Base-by-base conservation (phyloP, 2,888 invertebrate genomes). In the Melikaiella ostensackeni region DNA sequence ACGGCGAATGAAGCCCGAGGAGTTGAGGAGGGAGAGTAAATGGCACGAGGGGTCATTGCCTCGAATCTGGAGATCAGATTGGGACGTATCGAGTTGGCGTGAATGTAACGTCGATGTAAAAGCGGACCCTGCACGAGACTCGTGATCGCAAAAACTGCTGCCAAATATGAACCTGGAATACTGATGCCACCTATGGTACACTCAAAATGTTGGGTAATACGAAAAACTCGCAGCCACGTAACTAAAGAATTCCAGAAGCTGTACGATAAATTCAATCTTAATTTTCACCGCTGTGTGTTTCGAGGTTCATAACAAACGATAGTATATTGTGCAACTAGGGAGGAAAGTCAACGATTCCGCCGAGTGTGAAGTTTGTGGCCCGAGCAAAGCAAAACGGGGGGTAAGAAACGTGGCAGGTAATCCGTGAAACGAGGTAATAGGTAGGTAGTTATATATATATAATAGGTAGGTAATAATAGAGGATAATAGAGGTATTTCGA, bases 41-140 rank as follows among this genome's bases (percentile, higher is more conserved):
- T 89, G 88, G 90, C 89, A 89, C 88, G 87, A 88, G 89, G 89
- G 91, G 91, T 90, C 91, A 90, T 88, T 91, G 91, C 88, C 90
- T 90, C 85, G 88, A 87, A 89, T 87, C 85, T 85, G 86, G 80
- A 81, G 85, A 88, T 87, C 86, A 86, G 87, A 88, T 88, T 86
- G 86, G 85, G 85, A 83, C 84, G 83, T 83, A 89, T 89, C 87
- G 88, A 86, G 84, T 84, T 81, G 74, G 76, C 78, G 83, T 80
- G 80, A 84, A 84, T 76, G 82, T 83, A 82, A 79, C 81, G 77
- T 79, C 76, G 77, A 84, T 82, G 79, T 66, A 80, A 78, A 80
- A 77, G 80, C 79, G 80, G 79, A 77, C 74, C 66, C 75, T 77
- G 77, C 74, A 77, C 63, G 66, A 75, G 61, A 76, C 74, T 75